These are phyloP conservation scores for Mythimna ferrago DNA, from an alignment of 2,888 invertebrate genomes.

Conservation along the genomic window DNA sequence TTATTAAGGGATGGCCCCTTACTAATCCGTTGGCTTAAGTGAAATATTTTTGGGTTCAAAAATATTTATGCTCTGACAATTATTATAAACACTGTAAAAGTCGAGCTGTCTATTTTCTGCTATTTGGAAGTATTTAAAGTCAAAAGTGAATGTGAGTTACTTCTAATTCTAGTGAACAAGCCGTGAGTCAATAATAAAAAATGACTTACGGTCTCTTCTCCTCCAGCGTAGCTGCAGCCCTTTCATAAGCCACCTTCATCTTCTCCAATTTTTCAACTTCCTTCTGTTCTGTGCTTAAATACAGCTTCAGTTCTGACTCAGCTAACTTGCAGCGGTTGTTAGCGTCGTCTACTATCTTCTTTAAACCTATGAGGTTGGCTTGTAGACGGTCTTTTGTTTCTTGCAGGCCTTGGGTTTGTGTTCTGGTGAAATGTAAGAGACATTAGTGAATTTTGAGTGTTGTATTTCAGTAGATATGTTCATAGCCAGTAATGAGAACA, in stretches of 20 bases:
- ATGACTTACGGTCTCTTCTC: constrained; percentile 84
- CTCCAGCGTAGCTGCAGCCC: constrained; percentile 86
- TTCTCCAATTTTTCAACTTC: constrained; percentile 92
- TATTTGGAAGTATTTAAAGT: too few relatives aligned
- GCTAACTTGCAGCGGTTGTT: constrained; percentile 91
- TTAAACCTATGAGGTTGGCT: constrained; percentile 92
- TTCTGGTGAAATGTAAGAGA: constrained; percentile 70
- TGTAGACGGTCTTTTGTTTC: constrained; percentile 93
- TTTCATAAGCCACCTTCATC: constrained; percentile 87
- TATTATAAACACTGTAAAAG: too few relatives aligned
- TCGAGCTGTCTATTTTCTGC: too few relatives aligned
- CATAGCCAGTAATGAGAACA: too few relatives aligned
- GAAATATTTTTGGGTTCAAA: too few relatives aligned
- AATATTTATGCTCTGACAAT: too few relatives aligned
- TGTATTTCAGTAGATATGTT: neutral
- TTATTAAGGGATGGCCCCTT: too few relatives aligned
- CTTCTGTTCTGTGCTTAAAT: constrained; percentile 91
- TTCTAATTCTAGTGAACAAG: too few relatives aligned
- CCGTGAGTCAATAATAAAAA: neutral
- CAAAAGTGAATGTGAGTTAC: too few relatives aligned
- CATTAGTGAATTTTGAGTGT: neutral
- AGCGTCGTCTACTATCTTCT: constrained; percentile 93
- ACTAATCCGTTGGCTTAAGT: too few relatives aligned
- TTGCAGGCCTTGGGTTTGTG: constrained; percentile 93
- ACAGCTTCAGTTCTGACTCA: constrained; percentile 95